phyloP scores from a whole-genome alignment of 2,888 invertebrate genomes.

The Drosophila ustulata region DNA sequence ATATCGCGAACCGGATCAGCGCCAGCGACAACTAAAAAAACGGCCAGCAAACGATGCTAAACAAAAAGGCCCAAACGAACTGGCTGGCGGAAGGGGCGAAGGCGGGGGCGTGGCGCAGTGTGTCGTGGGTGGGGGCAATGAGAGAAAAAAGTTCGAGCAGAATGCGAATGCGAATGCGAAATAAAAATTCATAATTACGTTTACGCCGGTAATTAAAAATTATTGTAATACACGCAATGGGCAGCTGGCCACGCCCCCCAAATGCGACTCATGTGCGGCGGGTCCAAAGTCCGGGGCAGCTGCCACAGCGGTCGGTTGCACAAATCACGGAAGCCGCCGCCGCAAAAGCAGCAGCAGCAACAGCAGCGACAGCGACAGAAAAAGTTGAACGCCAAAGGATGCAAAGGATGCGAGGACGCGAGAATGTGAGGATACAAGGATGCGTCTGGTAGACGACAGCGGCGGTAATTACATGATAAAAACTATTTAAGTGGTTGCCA shows the following conservation, averaged over 20 bases:
- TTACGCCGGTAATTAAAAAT: conserved; percentile 86
- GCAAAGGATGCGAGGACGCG: conserved; percentile 24
- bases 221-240: conserved; percentile 84
- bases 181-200: conserved; percentile 86
- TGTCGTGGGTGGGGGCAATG: no score
- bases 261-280: conserved; percentile 59
- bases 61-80: conserved; percentile 47
- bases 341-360: conserved; percentile 39
- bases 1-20: conserved; percentile 78
- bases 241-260: conserved; percentile 60
- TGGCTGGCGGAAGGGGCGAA: background rate
- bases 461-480: conserved; percentile 81
- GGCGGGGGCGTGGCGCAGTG: no score
- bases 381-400: conserved; percentile 25
- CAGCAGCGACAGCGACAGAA: conserved; percentile 22
- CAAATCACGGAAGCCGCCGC: conserved; percentile 75
- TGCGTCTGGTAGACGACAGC: conserved; percentile 78
- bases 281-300: conserved; percentile 42
- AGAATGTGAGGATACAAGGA: conserved; percentile 34
- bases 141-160: conserved; percentile 33
- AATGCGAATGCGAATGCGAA: conserved; percentile 66
- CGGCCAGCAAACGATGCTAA: conserved; percentile 48
- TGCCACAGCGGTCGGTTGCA: conserved; percentile 67
- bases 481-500: conserved; percentile 75
- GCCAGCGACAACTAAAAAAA: conserved; percentile 59